Conservation (phyloP, 2,797 vertebrate species). For the Enteromius fasciolatus region DNA sequence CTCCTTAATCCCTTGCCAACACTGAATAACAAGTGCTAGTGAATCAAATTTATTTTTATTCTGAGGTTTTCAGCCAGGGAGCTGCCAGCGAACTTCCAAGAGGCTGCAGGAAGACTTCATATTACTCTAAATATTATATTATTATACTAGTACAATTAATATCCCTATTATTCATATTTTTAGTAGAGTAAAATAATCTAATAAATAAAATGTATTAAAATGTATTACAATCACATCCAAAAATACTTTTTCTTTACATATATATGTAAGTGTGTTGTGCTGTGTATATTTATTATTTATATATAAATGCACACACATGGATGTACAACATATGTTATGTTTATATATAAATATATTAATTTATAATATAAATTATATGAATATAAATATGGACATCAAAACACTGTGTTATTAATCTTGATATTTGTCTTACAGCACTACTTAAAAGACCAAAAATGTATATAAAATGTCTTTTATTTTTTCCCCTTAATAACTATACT, state of each 20-base stretch:
- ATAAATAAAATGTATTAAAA: neutral
- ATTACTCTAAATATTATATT: neutral
- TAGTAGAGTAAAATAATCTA: neutral
- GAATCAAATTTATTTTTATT: neutral
- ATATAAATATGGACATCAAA: too few relatives aligned
- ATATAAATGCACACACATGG: too few relatives aligned
- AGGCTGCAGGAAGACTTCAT: neutral
- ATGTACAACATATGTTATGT: too few relatives aligned
- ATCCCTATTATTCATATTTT: neutral
- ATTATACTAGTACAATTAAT: neutral
- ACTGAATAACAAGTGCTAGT: neutral
- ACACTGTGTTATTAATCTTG: too few relatives aligned
- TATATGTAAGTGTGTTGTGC: too few relatives aligned
- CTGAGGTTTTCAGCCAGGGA: neutral
- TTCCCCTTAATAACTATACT: neutral
- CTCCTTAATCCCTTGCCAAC: neutral
- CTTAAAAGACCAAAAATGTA: neutral
- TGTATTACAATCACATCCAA: too few relatives aligned
- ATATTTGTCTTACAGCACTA: too few relatives aligned
- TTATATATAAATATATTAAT: too few relatives aligned
- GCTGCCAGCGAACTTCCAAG: neutral
- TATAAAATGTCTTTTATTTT: neutral
- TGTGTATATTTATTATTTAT: too few relatives aligned
- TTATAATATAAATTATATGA: too few relatives aligned
- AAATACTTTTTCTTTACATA: too few relatives aligned